Conservation (phyloP, 2,113 vertebrate species). For the Cyanistes caeruleus region DNA sequence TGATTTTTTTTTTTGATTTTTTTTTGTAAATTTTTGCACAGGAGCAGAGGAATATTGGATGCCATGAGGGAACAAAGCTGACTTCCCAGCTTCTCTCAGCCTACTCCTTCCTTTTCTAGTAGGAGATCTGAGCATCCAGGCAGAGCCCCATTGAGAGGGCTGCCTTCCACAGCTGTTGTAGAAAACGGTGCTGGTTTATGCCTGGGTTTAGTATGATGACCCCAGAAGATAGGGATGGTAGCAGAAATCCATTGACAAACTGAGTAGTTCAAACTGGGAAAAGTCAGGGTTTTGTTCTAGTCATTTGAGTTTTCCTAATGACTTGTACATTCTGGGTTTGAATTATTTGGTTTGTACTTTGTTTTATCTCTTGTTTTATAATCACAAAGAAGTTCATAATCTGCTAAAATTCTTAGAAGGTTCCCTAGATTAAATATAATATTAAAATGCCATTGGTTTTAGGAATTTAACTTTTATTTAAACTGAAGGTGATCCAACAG, state of each 20-base stretch:
- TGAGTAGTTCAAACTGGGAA: neutral
- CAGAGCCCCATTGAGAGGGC: neutral
- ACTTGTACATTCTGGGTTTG: neutral
- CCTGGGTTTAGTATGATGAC: neutral
- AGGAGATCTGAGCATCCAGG: neutral
- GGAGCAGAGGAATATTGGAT: neutral
- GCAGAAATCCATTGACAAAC: neutral
- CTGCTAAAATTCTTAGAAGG: neutral
- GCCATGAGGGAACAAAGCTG: neutral
- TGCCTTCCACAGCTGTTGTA: neutral
- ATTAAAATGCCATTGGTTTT: neutral
- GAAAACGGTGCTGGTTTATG: neutral
- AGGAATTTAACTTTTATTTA: neutral
- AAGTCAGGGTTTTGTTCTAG: neutral
- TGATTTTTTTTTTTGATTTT: neutral
- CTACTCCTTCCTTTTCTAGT: neutral
- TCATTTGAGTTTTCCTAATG: neutral
- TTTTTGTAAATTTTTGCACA: neutral
- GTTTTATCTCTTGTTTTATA: neutral
- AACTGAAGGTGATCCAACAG: neutral
- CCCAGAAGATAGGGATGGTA: neutral
- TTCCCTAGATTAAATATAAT: neutral
- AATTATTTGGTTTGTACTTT: neutral
- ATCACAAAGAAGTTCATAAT: neutral
- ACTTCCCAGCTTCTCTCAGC: neutral